Conservation (phyloP, 1,140 invertebrate genomes). For the Bombus affinis region DNA sequence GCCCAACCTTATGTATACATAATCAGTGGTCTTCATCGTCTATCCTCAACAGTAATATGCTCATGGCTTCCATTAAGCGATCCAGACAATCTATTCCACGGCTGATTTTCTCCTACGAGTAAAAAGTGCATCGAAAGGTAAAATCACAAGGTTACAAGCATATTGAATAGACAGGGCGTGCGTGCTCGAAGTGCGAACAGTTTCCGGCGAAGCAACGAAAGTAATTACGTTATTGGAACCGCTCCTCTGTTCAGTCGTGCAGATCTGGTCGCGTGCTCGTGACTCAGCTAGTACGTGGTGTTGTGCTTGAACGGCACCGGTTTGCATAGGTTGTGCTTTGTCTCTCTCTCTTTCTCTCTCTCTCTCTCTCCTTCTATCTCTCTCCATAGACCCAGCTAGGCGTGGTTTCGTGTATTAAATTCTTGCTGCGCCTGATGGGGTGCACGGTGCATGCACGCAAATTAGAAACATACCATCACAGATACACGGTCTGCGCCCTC, state of each 20-base stretch:
- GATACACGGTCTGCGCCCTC: neutral
- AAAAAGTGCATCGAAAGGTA: neutral
- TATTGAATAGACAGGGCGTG: constrained; percentile 13
- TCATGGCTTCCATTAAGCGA: neutral
- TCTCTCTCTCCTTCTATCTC: neutral
- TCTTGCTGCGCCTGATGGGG: constrained; percentile 63
- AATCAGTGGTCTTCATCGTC: neutral
- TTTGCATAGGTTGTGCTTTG: constrained; percentile 36
- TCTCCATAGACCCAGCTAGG: constrained; percentile 40
- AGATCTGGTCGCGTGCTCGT: constrained; percentile 52
- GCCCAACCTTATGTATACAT: neutral
- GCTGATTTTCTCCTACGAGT: too few species aligned
- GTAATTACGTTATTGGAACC: constrained; percentile 76
- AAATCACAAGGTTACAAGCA: neutral
- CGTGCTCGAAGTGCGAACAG: constrained; percentile 72
- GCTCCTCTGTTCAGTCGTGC: constrained; percentile 50
- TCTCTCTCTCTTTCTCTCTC: neutral
- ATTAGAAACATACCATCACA: constrained; percentile 73
- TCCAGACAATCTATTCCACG: neutral
- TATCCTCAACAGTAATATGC: neutral
- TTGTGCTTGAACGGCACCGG: constrained; percentile 53
- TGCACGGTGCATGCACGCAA: constrained; percentile 70
- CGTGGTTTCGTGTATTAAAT: constrained; percentile 77
- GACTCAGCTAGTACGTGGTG: constrained; percentile 49
- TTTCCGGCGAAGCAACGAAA: constrained; percentile 73